Evolutionary conservation across 2,888 invertebrate species (phyloP).

Genomic region (Rhagonycha fulva): DNA sequence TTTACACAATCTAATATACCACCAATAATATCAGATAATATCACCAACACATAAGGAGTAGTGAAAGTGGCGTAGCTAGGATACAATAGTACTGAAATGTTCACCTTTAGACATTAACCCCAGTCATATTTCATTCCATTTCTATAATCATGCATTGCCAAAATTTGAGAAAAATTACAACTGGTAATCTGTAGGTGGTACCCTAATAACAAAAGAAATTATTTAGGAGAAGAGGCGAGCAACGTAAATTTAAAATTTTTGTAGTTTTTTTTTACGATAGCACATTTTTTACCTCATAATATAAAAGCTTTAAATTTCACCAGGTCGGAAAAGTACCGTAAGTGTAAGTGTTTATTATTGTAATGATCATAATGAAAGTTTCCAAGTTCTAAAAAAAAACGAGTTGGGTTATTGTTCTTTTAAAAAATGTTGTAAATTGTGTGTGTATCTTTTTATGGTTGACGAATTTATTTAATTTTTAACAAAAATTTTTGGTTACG

Average conservation of each 20-base stretch:
- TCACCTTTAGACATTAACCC: slow-evolving; percentile 26
- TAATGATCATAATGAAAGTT: neutral
- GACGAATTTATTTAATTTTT: neutral
- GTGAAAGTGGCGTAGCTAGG: slow-evolving; percentile 24
- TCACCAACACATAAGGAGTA: neutral
- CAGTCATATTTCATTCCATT: neutral
- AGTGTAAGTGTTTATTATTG: slow-evolving; percentile 1
- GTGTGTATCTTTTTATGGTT: neutral
- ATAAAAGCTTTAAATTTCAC: too few species aligned
- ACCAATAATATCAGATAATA: slow-evolving; percentile 10
- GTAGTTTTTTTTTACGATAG: too few species aligned
- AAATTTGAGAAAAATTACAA: too few species aligned
- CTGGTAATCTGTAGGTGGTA: too few species aligned
- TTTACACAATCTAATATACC: slow-evolving; percentile 22
- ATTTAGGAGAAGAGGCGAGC: too few species aligned
- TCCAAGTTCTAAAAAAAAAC: neutral
- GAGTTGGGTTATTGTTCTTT: slow-evolving; percentile 2
- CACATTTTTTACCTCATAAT: too few species aligned
- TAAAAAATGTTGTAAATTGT: neutral
- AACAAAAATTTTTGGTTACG: slow-evolving; percentile 1
- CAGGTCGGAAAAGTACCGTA: neutral
- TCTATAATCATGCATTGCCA: neutral
- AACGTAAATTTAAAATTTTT: too few species aligned
- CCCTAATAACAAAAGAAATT: too few species aligned
- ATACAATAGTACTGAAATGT: slow-evolving; percentile 16